Evolutionary conservation across 2,113 vertebrate genomes (phyloP).

Genomic region (Crypturellus undulatus): DNA sequence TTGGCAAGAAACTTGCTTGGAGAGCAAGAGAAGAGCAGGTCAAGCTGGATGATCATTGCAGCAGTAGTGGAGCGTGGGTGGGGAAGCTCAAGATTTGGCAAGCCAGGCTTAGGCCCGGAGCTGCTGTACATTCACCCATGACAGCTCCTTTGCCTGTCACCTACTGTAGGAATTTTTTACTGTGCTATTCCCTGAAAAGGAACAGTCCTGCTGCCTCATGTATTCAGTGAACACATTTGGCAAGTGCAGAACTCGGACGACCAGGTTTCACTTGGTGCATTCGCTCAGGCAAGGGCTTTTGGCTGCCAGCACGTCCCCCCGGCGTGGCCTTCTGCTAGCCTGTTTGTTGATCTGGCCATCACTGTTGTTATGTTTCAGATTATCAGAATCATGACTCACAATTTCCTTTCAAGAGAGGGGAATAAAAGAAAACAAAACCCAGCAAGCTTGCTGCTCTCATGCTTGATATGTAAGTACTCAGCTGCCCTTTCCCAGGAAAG

Average conservation of each 20-base stretch:
- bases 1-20: constrained; percentile 42
- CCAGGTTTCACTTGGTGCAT: neutral
- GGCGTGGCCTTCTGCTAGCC: neutral
- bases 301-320: neutral
- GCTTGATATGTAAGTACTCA: neutral
- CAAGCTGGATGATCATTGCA: constrained; percentile 36
- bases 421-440: constrained; percentile 5
- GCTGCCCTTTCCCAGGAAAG: constrained; percentile 7
- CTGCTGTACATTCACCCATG: neutral
- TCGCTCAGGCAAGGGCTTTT: constrained; percentile 17
- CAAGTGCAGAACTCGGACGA: neutral
- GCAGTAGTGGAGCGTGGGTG: constrained; percentile 6
- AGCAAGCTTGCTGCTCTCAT: neutral
- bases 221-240: neutral
- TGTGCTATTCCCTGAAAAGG: constrained; percentile 26
- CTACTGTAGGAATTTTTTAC: neutral
- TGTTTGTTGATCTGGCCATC: constrained; percentile 28
- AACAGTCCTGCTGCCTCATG: constrained; percentile 23
- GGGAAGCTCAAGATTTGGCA: constrained; percentile 3
- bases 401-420: neutral
- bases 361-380: neutral
- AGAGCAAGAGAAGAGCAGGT: constrained; percentile 41
- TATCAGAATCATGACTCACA: neutral
- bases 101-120: neutral
- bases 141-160: neutral